Conservation (phyloP, 2,888 invertebrate species). For the Deilephila elpenor region DNA sequence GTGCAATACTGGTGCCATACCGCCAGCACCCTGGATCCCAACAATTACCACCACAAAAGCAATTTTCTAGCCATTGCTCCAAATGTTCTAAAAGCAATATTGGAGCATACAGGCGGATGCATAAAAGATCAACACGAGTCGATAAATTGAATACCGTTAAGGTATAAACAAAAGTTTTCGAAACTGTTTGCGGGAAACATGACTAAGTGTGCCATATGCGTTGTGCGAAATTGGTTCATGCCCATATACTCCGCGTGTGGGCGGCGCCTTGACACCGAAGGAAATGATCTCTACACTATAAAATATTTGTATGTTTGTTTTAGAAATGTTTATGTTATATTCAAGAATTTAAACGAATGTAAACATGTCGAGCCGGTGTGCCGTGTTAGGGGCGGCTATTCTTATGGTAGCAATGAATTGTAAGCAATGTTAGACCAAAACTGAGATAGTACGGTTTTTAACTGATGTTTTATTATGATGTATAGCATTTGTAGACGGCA, state of each 20-base stretch:
- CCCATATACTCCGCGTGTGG: conserved; percentile 47
- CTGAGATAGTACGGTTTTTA: no score
- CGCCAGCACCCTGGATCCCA: no score
- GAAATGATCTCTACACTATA: conserved; percentile 34
- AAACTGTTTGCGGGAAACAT: conserved; percentile 30
- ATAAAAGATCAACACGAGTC: neutral
- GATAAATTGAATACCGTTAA: conserved; percentile 9
- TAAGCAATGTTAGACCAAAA: no score
- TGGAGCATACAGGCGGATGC: neutral
- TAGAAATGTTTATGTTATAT: neutral
- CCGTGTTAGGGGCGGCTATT: no score
- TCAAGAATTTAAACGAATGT: no score
- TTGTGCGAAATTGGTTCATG: conserved; percentile 46
- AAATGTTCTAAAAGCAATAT: neutral
- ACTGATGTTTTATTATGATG: no score
- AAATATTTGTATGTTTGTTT: conserved; percentile 16
- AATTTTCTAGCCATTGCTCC: no score
- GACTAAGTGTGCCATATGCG: conserved; percentile 48
- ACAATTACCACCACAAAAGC: no score
- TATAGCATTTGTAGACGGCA: no score
- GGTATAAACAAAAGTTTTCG: conserved; percentile 5
- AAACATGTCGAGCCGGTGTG: no score
- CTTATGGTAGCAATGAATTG: no score
- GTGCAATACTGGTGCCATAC: no score
- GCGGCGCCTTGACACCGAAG: conserved; percentile 46